Base-by-base conservation (phyloP, 92 coral and sea anemone species). In the Pocillopora meandrina region DNA sequence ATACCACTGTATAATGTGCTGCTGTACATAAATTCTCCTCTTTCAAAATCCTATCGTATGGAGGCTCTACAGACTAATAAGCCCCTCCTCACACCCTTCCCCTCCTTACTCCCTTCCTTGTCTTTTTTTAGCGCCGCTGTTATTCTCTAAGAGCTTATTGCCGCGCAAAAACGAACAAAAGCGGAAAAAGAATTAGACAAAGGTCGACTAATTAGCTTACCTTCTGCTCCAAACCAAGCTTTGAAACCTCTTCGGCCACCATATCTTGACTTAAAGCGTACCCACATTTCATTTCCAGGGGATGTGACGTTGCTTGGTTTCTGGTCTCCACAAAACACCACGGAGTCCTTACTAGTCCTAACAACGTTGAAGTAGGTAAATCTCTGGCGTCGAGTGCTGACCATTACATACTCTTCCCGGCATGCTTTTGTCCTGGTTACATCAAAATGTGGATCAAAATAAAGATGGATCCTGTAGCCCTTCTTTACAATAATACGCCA, bases 271-370 rank as follows among this genome's bases (percentile, higher is more conserved):
- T 90, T 89, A 76, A 95, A 97, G 60, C 98, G 91, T 2, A 97
- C 61, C 98, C 98, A 97, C 74, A 97, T 65, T 34, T 92, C 89
- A 16, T 90, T 85, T 33, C 84, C 76, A 34, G 88, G 92, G 4
- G 96, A 93, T 13, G 90, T 89, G 23, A 89, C 90, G 82, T 97
- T 97, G 86, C 93, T 81, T 7, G 98, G 95, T 34, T 80, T 89
- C 14, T 87, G 85, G 60, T 72, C 65, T 19, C 96, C 98, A 71
- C 99, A 97, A 34, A 97, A 86, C 71, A 82, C 88, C 14, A 90
- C 91, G 0, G 98, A 90, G 55, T 89, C 91, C 10, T 73, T 65
- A 18, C 91, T 90, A 52, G 78, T 71, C 35, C 80, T 80, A n/a
- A 86, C 85, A 34, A 77, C 75, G 57, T 86, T 80, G 33, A 74